Evolutionary conservation across 2,797 vertebrate genomes (phyloP).

Genomic region (Pachyuromys duprasi): DNA sequence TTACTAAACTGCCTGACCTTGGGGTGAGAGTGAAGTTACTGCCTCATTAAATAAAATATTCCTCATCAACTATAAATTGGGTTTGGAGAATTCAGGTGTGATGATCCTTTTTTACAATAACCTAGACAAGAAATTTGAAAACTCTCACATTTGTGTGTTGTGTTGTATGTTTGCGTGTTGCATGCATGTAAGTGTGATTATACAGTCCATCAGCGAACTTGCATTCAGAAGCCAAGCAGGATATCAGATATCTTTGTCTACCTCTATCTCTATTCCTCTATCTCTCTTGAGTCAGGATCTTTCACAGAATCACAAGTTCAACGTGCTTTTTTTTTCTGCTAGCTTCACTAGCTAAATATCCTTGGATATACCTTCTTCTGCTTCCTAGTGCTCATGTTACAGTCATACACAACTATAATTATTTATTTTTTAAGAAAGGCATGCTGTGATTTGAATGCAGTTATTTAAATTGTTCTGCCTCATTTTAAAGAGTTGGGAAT

Average conservation of each 20-base stretch:
- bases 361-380: not conserved
- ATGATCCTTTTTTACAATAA: not conserved
- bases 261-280: too few species aligned
- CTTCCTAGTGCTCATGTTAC: fast-evolving
- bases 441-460: not conserved
- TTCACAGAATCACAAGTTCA: not conserved
- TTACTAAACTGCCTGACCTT: not conserved
- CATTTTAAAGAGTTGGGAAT: not conserved
- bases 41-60: not conserved
- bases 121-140: not conserved
- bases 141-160: not conserved
- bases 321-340: not conserved
- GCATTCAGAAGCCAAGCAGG: not conserved
- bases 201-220: not conserved
- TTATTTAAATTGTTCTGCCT: fast-evolving
- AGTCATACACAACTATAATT: not conserved
- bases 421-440: too few species aligned
- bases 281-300: too few species aligned
- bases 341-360: not conserved
- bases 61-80: not conserved
- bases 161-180: not conserved
- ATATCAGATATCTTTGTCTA: not conserved
- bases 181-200: too few species aligned
- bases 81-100: not conserved
- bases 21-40: not conserved